Conservation (phyloP, 1,140 invertebrate genomes). For the Tetragonula clypearis region DNA sequence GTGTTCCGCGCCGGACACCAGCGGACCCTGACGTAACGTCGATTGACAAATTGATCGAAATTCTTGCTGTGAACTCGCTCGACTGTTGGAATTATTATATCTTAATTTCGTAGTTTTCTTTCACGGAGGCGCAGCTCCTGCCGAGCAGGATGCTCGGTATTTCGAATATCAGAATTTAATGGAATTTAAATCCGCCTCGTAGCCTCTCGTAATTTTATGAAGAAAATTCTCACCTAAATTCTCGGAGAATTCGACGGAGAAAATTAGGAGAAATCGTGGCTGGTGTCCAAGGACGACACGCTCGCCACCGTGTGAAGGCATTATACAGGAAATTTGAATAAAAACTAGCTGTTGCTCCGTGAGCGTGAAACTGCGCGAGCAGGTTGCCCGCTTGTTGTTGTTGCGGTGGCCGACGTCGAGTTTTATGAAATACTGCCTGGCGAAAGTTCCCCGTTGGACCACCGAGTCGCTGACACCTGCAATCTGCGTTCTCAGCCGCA, state of each 20-base stretch:
- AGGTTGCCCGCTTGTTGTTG: constrained; percentile 26
- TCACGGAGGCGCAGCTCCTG: no score
- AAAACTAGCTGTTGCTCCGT: constrained; percentile 66
- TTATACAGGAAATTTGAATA: constrained; percentile 66
- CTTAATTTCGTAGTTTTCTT: no score
- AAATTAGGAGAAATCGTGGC: background rate
- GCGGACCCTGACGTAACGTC: background rate
- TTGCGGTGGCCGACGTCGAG: constrained; percentile 48
- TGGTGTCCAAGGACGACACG: background rate
- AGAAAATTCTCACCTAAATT: no score
- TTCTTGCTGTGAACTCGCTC: background rate
- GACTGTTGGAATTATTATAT: no score
- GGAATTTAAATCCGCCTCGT: no score
- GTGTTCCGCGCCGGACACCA: background rate
- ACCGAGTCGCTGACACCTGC: constrained; percentile 64
- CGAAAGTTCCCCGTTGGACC: constrained; percentile 63
- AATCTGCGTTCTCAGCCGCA: constrained; percentile 64
- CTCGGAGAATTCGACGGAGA: background rate
- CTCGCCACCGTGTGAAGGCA: background rate
- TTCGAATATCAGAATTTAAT: no score
- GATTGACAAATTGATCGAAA: background rate
- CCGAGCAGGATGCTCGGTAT: no score
- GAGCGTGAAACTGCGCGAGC: constrained; percentile 29
- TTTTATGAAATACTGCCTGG: constrained; percentile 68
- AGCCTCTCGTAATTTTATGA: no score